Base-by-base conservation (phyloP, 1,140 invertebrate species). In the Plodia interpunctella region DNA sequence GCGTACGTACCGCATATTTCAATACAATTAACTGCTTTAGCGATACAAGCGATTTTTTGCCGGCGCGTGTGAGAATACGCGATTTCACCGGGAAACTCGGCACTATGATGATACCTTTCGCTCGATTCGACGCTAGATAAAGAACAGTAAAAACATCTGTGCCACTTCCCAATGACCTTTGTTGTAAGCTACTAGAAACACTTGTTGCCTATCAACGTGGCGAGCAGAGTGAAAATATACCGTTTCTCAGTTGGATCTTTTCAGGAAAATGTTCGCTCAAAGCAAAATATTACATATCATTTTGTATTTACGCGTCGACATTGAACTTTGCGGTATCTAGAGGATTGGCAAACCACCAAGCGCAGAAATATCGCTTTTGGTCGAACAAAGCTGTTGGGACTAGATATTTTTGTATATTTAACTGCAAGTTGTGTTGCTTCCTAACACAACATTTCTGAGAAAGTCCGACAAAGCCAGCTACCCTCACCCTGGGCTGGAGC, bases 21-120 rank as follows among this genome's bases (percentile, higher is more conserved):
- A 78, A 80, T 78, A 79, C 70, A 84, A 83, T 83, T 82, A 79
- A 66, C 65, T 60, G 65, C 72, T 72, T 59, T 65, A 74, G 73
- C 67, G 67, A 67, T 71, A 76, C 70, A 63, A 66, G 57, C 60
- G 59, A 68, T 79, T 85, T 74, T 85, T 84, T 83, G 72, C 72
- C 38, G 63, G 69, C 62, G 70, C 74, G 71, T 85, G 83, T 83
- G 85, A 84, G 82, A 84, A 74, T 55, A 84, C 68, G 69, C 74
- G 83, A 88, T 87, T 88, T 87, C 86, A 80, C 80, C 81, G 78
- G 76, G 78, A 88, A 80, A 78, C 78, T 71, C 66, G 55, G 55
- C 65, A 63, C 50, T 70, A 63, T 66, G 74, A 76, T 76, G 76
- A 80, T 80, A 80, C 80, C 79, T 85, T 88, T 85, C 83, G 80